Percentiles rank a stretch among this genome's conserved stretches.
Evolutionary conservation across 2,113 vertebrate species (phyloP).

Genomic region (Thalassoma bifasciatum): DNA sequence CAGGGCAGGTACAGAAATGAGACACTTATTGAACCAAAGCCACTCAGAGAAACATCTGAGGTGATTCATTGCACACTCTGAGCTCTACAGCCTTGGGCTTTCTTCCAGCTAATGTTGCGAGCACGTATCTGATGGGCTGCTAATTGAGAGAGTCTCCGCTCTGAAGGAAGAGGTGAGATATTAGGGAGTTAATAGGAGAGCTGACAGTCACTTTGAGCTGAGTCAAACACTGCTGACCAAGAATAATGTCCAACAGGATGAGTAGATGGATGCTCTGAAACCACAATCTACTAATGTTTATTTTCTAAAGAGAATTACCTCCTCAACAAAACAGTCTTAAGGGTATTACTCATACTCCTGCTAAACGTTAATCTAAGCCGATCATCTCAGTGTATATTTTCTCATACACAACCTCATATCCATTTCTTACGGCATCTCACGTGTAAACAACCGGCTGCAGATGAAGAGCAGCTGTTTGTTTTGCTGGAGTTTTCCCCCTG

Average conservation of each 20-base stretch:
- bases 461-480: too few species aligned
- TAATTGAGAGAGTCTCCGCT: constrained; percentile 18
- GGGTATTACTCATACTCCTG: too few species aligned
- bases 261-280: background rate
- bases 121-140: background rate
- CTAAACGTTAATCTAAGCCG: too few species aligned
- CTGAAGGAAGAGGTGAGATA: background rate
- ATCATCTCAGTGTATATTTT: too few species aligned
- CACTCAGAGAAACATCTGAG: constrained; percentile 24
- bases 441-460: too few species aligned
- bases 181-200: background rate
- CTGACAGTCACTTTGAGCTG: background rate
- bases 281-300: too few species aligned
- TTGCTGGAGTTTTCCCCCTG: too few species aligned
- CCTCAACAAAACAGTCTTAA: too few species aligned
- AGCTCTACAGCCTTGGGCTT: constrained; percentile 19
- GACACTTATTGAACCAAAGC: constrained; percentile 30
- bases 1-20: background rate
- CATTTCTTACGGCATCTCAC: too few species aligned
- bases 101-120: constrained; percentile 13
- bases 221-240: background rate
- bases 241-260: constrained; percentile 10
- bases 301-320: too few species aligned
- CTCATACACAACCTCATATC: too few species aligned
- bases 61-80: background rate